phyloP scores from a whole-genome alignment of 2,113 vertebrate species.

The Illadopsis cleaveri region DNA sequence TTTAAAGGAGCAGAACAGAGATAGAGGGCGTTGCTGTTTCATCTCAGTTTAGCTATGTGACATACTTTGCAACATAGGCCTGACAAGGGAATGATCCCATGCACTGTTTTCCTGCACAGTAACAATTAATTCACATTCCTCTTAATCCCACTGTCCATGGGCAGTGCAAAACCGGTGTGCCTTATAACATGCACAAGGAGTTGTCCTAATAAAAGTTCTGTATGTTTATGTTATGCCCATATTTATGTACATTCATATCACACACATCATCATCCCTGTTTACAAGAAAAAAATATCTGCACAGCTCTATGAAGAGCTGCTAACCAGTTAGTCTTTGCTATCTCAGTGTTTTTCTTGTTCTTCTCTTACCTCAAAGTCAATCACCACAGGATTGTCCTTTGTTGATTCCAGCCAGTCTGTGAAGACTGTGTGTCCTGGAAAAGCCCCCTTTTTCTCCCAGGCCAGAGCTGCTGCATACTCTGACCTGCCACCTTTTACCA shows the following conservation, averaged over 20 bases:
- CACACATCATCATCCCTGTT: neutral
- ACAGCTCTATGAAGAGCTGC: neutral
- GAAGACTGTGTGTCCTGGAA: constrained; percentile 71
- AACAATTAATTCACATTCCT: neutral
- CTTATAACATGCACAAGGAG: neutral
- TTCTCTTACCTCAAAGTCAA: constrained; percentile 83
- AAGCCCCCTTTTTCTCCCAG: constrained; percentile 77
- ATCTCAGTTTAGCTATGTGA: neutral
- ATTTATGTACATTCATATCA: neutral
- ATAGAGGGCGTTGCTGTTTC: neutral
- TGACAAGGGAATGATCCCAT: neutral
- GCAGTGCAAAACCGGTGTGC: fast-evolving
- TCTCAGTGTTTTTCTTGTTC: neutral
- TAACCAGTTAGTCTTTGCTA: neutral
- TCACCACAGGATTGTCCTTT: constrained; percentile 84
- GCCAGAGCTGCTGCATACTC: constrained; percentile 81
- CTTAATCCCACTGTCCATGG: neutral
- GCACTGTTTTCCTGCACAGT: neutral
- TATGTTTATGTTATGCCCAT: neutral
- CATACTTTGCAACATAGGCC: neutral
- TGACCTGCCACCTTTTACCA: constrained; percentile 82
- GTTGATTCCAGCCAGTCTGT: constrained; percentile 85
- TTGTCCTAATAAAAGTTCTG: neutral
- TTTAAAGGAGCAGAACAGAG: neutral
- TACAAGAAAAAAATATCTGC: neutral